Conservation (phyloP, 1,140 invertebrate species). For the Diorhabda sublineata region DNA sequence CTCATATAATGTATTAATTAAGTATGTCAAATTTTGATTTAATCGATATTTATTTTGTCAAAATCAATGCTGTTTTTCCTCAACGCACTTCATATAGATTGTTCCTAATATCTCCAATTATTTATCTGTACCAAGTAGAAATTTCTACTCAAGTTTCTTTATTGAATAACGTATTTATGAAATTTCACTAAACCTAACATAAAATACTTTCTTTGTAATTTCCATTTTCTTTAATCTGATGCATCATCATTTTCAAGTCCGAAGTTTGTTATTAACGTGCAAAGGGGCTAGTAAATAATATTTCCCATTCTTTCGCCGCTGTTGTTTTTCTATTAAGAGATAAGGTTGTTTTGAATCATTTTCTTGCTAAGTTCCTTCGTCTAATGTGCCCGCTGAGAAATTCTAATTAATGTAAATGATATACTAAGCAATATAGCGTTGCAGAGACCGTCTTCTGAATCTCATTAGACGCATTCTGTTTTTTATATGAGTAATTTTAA, state of each 20-base stretch:
- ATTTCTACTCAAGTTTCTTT: too few species aligned
- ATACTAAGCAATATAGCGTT: neutral
- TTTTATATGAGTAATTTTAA: neutral
- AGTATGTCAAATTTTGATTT: too few species aligned
- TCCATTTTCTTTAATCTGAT: neutral
- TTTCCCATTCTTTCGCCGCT: neutral
- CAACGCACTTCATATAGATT: too few species aligned
- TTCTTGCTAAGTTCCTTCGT: neutral
- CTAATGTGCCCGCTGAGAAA: slow-evolving; percentile 1
- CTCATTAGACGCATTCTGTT: neutral
- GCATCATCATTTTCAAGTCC: slow-evolving; percentile 1
- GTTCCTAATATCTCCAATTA: too few species aligned
- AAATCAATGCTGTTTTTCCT: too few species aligned
- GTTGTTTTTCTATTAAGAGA: slow-evolving; percentile 2
- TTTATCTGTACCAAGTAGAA: too few species aligned
- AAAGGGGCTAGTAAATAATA: neutral
- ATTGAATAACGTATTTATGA: too few species aligned
- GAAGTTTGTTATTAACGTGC: neutral
- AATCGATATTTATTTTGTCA: too few species aligned
- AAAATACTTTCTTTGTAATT: neutral
- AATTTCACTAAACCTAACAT: neutral
- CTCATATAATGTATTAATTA: too few species aligned
- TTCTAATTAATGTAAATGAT: slow-evolving; percentile 3
- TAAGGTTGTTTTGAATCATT: slow-evolving; percentile 2
- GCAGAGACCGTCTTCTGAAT: slow-evolving; percentile 1